A percentile compares a stretch with the other conserved stretches of the same genome.
Evolutionary conservation across 2,797 vertebrate species (phyloP).

Genomic region (Mus spretus): DNA sequence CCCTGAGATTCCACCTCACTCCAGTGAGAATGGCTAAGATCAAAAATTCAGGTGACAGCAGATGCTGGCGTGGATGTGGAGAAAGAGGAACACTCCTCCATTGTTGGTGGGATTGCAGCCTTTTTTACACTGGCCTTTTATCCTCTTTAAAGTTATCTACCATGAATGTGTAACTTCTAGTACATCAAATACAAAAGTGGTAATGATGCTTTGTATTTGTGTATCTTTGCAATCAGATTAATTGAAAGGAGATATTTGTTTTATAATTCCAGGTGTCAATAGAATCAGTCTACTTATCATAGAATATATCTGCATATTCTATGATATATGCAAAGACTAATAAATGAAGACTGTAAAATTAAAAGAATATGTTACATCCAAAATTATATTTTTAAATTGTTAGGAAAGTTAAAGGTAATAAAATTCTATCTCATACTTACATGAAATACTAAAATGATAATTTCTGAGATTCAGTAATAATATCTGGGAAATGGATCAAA

Average conservation of each 20-base stretch:
- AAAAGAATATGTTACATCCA: background rate
- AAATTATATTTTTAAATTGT: constrained; percentile 42
- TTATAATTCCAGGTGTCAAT: background rate
- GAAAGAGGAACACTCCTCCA: too few relatives aligned
- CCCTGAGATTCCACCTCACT: too few relatives aligned
- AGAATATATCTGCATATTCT: too few relatives aligned
- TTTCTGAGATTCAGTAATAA: background rate
- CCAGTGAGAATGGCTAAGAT: too few relatives aligned
- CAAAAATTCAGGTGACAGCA: too few relatives aligned
- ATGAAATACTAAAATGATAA: background rate
- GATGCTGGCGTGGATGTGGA: too few relatives aligned
- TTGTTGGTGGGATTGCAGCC: too few relatives aligned
- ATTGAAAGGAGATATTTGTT: background rate
- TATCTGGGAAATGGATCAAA: background rate
- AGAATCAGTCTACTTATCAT: background rate
- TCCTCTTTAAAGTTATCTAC: background rate
- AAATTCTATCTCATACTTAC: background rate
- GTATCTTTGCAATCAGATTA: background rate
- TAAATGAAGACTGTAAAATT: background rate
- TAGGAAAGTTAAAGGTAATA: background rate
- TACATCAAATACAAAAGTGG: background rate
- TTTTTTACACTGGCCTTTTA: background rate
- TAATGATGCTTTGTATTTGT: background rate
- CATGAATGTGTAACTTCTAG: background rate
- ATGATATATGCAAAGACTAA: background rate